These are phyloP conservation scores for Sinopyrophorus schimmeli DNA, from an alignment of 2,888 invertebrate species.

Conservation along the genomic window DNA sequence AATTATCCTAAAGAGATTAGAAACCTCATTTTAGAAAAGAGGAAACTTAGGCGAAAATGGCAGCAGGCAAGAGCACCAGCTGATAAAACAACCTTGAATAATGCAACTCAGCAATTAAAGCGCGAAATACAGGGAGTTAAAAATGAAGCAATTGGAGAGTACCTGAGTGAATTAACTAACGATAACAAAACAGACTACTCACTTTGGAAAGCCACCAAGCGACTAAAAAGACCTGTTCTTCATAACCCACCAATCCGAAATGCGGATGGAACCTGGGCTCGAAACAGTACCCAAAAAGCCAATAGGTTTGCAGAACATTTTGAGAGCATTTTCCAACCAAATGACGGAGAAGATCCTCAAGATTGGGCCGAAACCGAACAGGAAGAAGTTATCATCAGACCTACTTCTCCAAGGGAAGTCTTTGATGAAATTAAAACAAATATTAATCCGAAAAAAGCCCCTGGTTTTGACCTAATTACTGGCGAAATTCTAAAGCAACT, in stretches of 20 bases:
- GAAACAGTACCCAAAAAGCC: constrained; percentile 11
- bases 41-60: constrained; percentile 10
- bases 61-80: constrained; percentile 7
- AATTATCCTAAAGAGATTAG: constrained; percentile 7
- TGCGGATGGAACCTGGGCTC: constrained; percentile 11
- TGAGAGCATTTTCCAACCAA: constrained; percentile 12
- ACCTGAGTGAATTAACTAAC: constrained; percentile 9
- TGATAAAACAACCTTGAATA: constrained; percentile 11
- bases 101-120: constrained; percentile 11
- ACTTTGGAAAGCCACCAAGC: constrained; percentile 4
- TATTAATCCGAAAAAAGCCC: constrained; percentile 1
- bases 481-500: constrained; percentile 10
- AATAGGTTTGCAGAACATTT: constrained; percentile 17
- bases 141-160: constrained; percentile 14
- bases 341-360: constrained; percentile 8
- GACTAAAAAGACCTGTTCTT: constrained; percentile 5
- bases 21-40: constrained; percentile 4
- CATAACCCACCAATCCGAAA: constrained; percentile 1
- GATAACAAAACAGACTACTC: constrained; percentile 8
- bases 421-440: constrained; percentile 11
- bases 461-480: constrained; percentile 15
- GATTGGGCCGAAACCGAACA: constrained; percentile 6
- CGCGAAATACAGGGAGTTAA: constrained; percentile 5
- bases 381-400: constrained; percentile 6
- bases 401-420: constrained; percentile 13